phyloP scores from a whole-genome alignment of 1,140 invertebrate genomes.

The Ephestia elutella region DNA sequence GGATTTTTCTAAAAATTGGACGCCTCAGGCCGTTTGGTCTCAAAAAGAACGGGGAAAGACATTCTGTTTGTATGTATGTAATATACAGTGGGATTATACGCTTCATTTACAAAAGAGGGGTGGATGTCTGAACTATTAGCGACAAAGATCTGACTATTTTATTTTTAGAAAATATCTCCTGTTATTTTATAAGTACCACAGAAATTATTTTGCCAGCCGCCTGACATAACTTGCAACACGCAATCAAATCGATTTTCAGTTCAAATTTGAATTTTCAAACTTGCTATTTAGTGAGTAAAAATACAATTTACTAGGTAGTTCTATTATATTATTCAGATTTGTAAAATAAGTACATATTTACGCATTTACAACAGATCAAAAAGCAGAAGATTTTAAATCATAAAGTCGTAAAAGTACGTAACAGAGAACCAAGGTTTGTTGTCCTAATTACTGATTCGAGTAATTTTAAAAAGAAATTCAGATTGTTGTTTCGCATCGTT shows the following conservation, averaged over 20 bases:
- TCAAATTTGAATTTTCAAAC: too few relatives aligned
- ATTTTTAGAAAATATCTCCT: background rate
- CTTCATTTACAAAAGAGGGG: background rate
- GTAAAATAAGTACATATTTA: too few relatives aligned
- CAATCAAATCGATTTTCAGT: too few relatives aligned
- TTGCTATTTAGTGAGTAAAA: too few relatives aligned
- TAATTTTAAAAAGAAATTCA: slow-evolving; percentile 35
- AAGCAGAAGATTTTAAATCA: too few relatives aligned
- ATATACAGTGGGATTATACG: slow-evolving; percentile 8
- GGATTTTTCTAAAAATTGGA: slow-evolving; percentile 70
- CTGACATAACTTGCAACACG: too few relatives aligned
- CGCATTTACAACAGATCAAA: too few relatives aligned
- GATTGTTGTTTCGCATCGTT: slow-evolving; percentile 39
- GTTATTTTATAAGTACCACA: too few relatives aligned
- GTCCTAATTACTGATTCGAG: slow-evolving; percentile 37
- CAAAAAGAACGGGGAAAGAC: slow-evolving; percentile 46
- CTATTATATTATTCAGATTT: too few relatives aligned
- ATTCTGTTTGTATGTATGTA: slow-evolving; percentile 25
- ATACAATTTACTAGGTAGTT: too few relatives aligned
- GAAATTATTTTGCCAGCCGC: too few relatives aligned
- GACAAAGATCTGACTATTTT: background rate
- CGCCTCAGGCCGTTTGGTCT: slow-evolving; percentile 61
- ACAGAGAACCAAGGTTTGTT: slow-evolving; percentile 2
- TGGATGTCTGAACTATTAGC: background rate
- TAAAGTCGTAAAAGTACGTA: too few relatives aligned